phyloP scores from a whole-genome alignment of 2,113 vertebrate species.

The Strigops habroptila region DNA sequence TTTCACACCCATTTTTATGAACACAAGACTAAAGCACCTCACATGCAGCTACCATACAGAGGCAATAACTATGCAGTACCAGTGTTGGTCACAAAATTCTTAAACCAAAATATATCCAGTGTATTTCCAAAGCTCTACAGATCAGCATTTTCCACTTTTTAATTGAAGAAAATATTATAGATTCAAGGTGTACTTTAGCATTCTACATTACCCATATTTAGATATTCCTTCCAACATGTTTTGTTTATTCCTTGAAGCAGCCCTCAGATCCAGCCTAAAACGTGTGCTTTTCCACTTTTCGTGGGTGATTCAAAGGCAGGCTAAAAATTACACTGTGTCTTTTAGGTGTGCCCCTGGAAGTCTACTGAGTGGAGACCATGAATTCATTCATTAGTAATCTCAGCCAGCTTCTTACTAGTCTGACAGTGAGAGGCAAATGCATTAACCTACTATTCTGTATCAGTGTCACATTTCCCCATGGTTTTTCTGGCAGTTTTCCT shows the following conservation, averaged over 20 bases:
- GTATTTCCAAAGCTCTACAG: neutral
- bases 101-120: neutral
- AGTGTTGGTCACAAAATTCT: neutral
- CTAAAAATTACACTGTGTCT: neutral
- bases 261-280: neutral
- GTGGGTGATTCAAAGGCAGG: neutral
- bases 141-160: neutral
- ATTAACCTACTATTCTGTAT: neutral
- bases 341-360: accelerated
- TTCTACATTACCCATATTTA: neutral
- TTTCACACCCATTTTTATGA: neutral
- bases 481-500: conserved; percentile 22
- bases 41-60: neutral
- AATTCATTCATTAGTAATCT: neutral
- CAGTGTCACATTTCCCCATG: neutral
- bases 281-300: neutral
- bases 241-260: neutral
- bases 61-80: neutral
- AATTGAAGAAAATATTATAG: neutral
- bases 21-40: neutral
- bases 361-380: neutral
- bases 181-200: neutral
- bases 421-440: neutral
- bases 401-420: neutral
- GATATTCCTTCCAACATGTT: neutral